Base-by-base conservation (phyloP, 2,113 vertebrate species). In the Sinocyclocheilus rhinocerous region DNA sequence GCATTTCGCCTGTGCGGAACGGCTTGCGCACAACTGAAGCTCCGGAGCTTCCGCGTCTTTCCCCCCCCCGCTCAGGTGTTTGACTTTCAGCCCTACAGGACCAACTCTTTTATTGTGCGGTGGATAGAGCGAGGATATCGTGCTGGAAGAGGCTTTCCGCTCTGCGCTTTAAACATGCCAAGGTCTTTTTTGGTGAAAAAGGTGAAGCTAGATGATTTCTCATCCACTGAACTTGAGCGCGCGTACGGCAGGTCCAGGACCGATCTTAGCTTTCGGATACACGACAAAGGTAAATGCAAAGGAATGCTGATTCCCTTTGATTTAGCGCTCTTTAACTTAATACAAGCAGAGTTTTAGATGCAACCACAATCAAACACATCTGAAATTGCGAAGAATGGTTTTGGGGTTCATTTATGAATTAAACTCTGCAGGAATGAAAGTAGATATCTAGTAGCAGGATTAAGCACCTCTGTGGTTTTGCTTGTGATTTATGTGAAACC, bases 111-210 rank as follows among this genome's bases (percentile, higher is more conserved):
- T 86, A 61, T 75, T 88, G 39, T 83, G 83, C 48, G 69, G 70
- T 90, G 91, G 84, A 90, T 91, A 86, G 87, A 88, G 78, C 87
- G 63, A 89, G 86, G 82, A 84, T 79, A 83, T 42, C 20, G 90
- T 84, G 81, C 76, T 82, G 90, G 88, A 89, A 87, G 87, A 83
- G 82, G 83, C 26, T 85, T 89, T 91, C 81, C 67, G 86, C 89
- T 88, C 92, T 90, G 89, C 93, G 94, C 89, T 92, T 94, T 92
- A 95, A 96, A 90, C 94, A 98, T 98, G 97, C 97, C 97, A 94
- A 97, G 97, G 93, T 98, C 97, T 90, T 98, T 98, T 93, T 94
- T 98, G 95, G 97, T 98, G 88, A 98, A 98, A 94, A 98, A 98
- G 96, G 96, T 98, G 93, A 98, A 98, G 94, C 92, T 97, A 85